Evolutionary conservation across 1,140 invertebrate species (phyloP), one percentile per base, ranked within the genome.

Genomic region (Mya arenaria): DNA sequence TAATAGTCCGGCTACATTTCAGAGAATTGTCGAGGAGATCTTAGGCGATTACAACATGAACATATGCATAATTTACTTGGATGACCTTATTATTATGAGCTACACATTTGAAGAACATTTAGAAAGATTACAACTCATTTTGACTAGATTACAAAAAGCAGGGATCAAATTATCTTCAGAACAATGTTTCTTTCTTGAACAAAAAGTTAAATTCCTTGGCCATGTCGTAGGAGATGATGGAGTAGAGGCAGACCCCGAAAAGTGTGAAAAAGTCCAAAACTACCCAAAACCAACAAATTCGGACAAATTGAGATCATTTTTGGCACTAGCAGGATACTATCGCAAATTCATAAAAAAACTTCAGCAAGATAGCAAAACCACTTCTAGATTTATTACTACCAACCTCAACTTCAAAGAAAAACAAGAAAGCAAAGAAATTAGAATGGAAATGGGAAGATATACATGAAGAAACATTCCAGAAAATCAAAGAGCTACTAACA

Each of bases 1-100:
- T 28, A 72, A 72, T 72, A 15, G 4, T 15, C 69, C 69, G 23
- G 41, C 69, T 15, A 72, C 69, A 15, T 72, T 25, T 56, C 69
- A 72, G 89, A 91, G 91, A 25, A 25, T 55, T 30, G 32, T 72
- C 8, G 69, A 72, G 28, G 71, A 74, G 41, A 34, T 32, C 30
- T 41, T 74, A 28, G 71, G 71, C 6, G 48, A 56, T 58, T 39
- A 52, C 44, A 71, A 71, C 28, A 52, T 71, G 44, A 71, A 71
- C 10, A 52, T 55, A 5, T 71, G 68, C 37, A 37, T 44, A n/a
- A 69, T 41, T 23, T 69, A 69, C 37, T 25, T 44, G 30, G 66
- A 69, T 28, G 39, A 71, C 39, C 28, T 71, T 48, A 44, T 71
- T 5, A 55, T 71, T 17, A 55, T 71, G 32, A 71, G 68, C 36